A percentile compares a stretch with the other conserved stretches of the same genome.
Evolutionary conservation across 2,888 invertebrate species (phyloP).

Genomic region (Atethmia centrago): DNA sequence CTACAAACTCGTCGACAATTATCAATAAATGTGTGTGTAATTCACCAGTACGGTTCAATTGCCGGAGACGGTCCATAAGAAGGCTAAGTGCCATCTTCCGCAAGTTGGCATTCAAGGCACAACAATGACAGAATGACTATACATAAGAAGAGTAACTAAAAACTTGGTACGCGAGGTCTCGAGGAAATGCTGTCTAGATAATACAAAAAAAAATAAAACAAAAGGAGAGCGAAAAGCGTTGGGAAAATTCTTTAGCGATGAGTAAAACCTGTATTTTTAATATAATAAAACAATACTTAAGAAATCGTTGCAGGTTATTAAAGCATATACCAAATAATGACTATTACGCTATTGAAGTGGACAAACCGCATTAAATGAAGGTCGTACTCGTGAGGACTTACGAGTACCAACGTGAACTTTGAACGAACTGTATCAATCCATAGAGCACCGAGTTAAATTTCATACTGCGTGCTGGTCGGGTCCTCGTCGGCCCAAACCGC

Average conservation of each 20-base stretch:
- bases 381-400: background rate
- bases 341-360: background rate
- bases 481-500: background rate
- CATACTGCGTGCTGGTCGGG: background rate
- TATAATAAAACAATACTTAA: background rate
- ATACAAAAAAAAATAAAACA: background rate
- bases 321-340: background rate
- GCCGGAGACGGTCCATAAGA: slow-evolving; percentile 79
- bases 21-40: slow-evolving; percentile 33
- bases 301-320: background rate
- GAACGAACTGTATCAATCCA: background rate
- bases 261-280: no score
- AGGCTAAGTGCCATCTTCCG: slow-evolving; percentile 77
- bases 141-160: background rate
- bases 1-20: slow-evolving; percentile 12
- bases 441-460: slow-evolving; percentile 4
- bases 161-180: background rate
- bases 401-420: background rate
- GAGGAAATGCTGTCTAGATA: background rate
- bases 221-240: background rate
- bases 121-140: slow-evolving; percentile 9
- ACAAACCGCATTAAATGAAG: background rate
- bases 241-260: no score
- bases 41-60: slow-evolving; percentile 68
- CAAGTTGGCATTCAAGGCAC: slow-evolving; percentile 29